These are phyloP conservation scores for Myotis pilosus DNA, from an alignment of 2,797 vertebrate species.

Conservation along the genomic window DNA sequence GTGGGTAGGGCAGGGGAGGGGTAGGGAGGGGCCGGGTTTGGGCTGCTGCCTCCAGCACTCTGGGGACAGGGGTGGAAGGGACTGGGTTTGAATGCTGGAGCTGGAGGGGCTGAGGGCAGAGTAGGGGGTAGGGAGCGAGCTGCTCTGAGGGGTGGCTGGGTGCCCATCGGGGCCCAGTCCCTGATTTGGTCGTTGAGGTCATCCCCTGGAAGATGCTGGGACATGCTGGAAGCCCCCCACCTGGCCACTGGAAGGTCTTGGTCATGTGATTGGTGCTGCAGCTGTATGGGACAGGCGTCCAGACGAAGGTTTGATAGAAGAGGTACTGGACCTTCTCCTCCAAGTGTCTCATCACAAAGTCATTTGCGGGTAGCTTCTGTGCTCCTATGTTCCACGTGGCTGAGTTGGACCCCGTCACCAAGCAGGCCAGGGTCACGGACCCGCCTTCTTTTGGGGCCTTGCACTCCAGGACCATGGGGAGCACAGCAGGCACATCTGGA, in stretches of 20 bases:
- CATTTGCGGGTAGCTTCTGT: accelerated
- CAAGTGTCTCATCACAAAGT: accelerated
- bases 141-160: accelerated
- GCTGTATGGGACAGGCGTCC: accelerated
- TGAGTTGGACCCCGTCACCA: accelerated
- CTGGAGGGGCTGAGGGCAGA: not conserved
- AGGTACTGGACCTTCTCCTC: accelerated
- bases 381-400: accelerated
- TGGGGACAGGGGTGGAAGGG: not conserved
- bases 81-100: not conserved
- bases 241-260: not conserved
- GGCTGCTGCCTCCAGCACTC: not conserved
- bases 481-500: not conserved
- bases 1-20: no score
- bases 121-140: not conserved
- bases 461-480: not conserved
- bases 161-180: accelerated
- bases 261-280: accelerated
- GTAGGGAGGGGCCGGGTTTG: accelerated
- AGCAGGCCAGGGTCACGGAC: accelerated
- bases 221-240: not conserved
- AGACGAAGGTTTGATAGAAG: accelerated
- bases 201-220: no score
- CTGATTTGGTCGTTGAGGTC: not conserved
- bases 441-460: accelerated